Conservation (phyloP, 2,797 vertebrate species). For the Falco rusticolus region DNA sequence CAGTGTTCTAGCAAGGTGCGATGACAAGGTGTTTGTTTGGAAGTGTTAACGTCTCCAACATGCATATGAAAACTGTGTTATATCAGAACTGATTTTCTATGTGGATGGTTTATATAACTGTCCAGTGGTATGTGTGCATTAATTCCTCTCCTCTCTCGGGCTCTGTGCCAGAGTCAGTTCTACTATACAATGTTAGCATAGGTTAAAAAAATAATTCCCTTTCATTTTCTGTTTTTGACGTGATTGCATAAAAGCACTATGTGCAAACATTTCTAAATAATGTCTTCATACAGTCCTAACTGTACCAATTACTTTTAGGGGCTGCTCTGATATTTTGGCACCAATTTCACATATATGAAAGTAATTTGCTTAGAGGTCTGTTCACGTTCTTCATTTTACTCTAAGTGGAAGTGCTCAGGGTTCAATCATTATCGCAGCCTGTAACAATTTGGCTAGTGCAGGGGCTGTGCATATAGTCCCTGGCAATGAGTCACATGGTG, state of each 20-base stretch:
- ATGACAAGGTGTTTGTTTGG: neutral
- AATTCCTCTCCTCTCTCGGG: neutral
- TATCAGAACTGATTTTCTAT: neutral
- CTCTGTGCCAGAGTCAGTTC: neutral
- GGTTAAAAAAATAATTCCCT: neutral
- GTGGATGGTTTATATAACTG: neutral
- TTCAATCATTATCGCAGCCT: neutral
- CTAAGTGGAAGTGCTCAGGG: neutral
- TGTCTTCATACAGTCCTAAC: neutral
- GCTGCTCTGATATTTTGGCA: neutral
- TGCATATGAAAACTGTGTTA: neutral
- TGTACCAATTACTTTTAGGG: neutral
- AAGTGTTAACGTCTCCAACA: neutral
- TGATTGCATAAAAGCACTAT: neutral
- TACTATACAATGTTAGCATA: neutral
- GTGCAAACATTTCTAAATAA: neutral
- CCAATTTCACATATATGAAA: neutral
- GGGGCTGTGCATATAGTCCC: neutral
- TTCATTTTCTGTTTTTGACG: neutral
- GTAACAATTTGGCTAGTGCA: conserved; percentile 7
- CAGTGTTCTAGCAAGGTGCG: neutral
- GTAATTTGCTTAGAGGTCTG: neutral
- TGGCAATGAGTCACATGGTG: conserved; percentile 15
- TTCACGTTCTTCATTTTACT: neutral
- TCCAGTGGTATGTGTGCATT: neutral